Conservation (phyloP, 2,113 vertebrate species). For the Hemicordylus capensis region DNA sequence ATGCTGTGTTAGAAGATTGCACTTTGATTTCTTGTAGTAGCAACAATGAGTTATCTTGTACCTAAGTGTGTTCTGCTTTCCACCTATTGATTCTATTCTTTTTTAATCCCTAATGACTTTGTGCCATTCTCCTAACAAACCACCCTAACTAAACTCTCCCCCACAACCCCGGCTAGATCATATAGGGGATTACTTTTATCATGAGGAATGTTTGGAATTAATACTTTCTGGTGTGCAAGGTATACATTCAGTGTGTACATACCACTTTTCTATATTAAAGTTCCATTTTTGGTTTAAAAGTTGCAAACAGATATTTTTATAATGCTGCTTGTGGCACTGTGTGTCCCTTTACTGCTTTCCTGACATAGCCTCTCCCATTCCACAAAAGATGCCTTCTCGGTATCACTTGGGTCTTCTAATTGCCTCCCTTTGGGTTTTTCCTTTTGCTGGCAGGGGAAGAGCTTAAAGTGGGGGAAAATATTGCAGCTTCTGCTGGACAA, state of each 20-base stretch:
- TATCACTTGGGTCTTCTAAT: neutral
- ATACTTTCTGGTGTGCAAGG: neutral
- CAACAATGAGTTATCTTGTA: neutral
- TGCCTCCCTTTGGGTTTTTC: constrained; percentile 33
- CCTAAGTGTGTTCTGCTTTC: neutral
- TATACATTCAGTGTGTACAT: neutral
- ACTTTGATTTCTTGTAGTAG: too few relatives aligned
- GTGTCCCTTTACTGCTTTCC: neutral
- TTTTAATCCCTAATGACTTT: neutral
- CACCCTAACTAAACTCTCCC: too few relatives aligned
- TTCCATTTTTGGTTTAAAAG: neutral
- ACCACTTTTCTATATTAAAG: fast-evolving
- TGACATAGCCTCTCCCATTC: neutral
- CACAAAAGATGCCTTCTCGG: neutral
- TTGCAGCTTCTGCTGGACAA: constrained; percentile 29
- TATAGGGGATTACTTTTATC: too few relatives aligned
- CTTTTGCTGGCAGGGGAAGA: neutral
- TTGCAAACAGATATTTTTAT: fast-evolving
- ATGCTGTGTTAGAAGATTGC: neutral
- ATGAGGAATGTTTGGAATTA: neutral
- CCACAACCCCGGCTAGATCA: too few relatives aligned
- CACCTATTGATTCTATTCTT: neutral
- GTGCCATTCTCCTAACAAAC: neutral
- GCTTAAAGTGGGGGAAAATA: constrained; percentile 2
- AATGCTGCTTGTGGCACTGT: neutral